These are phyloP conservation scores for Sitta europaea DNA, from an alignment of 2,113 vertebrate genomes.

Conservation along the genomic window DNA sequence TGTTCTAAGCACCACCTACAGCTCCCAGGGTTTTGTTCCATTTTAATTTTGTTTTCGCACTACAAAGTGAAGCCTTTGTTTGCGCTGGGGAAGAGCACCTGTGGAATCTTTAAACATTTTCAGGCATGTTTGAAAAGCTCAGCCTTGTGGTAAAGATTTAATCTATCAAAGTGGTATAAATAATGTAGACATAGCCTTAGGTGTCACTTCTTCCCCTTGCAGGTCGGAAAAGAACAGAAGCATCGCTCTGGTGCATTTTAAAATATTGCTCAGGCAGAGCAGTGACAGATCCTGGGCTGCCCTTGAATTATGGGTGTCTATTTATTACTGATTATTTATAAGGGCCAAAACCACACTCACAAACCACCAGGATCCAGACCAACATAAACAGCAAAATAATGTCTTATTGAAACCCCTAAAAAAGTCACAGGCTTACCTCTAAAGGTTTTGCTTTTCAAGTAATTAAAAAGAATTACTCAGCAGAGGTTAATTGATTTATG, in stretches of 20 bases:
- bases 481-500: conserved; percentile 14
- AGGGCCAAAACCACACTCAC: background rate
- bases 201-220: conserved; percentile 63
- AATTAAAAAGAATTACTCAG: background rate
- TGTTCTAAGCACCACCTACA: conserved; percentile 44
- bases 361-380: conserved; percentile 29
- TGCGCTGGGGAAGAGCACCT: conserved; percentile 72
- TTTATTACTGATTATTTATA: conserved; percentile 35
- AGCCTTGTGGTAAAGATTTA: conserved; percentile 72
- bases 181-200: conserved; percentile 75
- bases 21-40: conserved; percentile 51
- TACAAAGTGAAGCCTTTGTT: conserved; percentile 71
- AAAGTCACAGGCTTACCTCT: background rate
- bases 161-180: conserved; percentile 77
- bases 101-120: conserved; percentile 74
- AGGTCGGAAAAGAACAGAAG: conserved; percentile 44
- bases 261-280: background rate
- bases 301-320: background rate
- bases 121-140: conserved; percentile 70
- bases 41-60: conserved; percentile 62
- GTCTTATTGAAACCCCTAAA: background rate
- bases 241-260: conserved; percentile 42
- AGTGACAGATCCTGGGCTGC: background rate
- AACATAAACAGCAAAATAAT: background rate
- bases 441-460: background rate